phyloP scores from a whole-genome alignment of 2,888 invertebrate species.

The Scaeva pyrastri region DNA sequence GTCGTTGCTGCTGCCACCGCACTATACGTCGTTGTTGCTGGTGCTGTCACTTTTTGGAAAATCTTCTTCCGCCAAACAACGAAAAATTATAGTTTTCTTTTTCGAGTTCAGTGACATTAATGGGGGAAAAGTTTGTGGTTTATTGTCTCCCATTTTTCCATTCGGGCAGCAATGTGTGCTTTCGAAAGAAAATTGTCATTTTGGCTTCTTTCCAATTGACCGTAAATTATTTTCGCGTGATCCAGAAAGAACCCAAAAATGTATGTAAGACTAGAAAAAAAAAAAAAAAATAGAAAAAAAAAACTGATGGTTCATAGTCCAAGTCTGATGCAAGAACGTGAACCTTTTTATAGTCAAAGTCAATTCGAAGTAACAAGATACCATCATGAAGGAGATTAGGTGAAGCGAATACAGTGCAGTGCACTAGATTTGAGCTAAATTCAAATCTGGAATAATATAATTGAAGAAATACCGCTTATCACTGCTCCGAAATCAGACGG shows the following conservation, averaged over 20 bases:
- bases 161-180: not conserved
- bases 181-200: constrained; percentile 45
- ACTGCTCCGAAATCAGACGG: too few relatives aligned
- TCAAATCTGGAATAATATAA: too few relatives aligned
- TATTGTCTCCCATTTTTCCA: constrained; percentile 45
- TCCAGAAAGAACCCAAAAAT: constrained; percentile 42
- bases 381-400: not conserved
- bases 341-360: constrained; percentile 46
- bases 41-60: constrained; percentile 15
- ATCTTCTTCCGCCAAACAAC: constrained; percentile 34
- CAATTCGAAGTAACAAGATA: constrained; percentile 50
- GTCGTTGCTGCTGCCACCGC: not conserved
- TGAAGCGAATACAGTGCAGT: not conserved
- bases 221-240: constrained; percentile 49
- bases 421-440: not conserved
- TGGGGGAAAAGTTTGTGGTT: constrained; percentile 58
- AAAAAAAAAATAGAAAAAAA: constrained; percentile 10
- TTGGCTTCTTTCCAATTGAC: constrained; percentile 65
- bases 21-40: not conserved
- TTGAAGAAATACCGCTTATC: too few relatives aligned
- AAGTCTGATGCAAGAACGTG: constrained; percentile 38
- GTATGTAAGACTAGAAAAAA: not conserved
- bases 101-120: constrained; percentile 67
- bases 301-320: constrained; percentile 38
- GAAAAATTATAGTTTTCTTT: constrained; percentile 56